A percentile compares a stretch with the other conserved stretches of the same genome.
phyloP scores from a whole-genome alignment of 2,888 invertebrate genomes.

The Mythimna pallens region DNA sequence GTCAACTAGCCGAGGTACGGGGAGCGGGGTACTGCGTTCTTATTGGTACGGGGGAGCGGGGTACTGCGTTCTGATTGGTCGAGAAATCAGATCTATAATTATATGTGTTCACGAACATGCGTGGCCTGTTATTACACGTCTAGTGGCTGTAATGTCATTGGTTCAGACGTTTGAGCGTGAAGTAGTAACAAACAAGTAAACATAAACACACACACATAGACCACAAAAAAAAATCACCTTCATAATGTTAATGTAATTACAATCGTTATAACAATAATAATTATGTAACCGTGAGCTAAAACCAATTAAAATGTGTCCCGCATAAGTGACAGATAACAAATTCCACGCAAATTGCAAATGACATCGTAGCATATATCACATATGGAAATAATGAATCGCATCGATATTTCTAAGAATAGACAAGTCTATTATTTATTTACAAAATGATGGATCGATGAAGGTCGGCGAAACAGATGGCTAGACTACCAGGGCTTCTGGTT shows the following conservation, averaged over 20 bases:
- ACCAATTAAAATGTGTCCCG: conserved; percentile 18
- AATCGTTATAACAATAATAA: neutral
- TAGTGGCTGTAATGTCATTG: no score
- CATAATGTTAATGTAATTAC: neutral
- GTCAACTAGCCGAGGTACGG: no score
- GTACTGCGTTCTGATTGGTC: no score
- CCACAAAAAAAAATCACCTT: no score
- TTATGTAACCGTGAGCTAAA: neutral
- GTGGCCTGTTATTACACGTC: no score
- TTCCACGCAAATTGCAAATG: neutral
- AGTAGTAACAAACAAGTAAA: no score
- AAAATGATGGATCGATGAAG: conserved; percentile 16
- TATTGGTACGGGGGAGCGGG: no score
- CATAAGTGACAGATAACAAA: neutral
- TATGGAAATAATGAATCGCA: neutral
- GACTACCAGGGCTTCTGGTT: neutral
- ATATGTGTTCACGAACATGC: no score
- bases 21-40: no score
- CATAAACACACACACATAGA: no score
- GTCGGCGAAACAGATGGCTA: conserved; percentile 7
- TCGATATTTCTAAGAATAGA: conserved; percentile 9
- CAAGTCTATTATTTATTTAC: conserved; percentile 33
- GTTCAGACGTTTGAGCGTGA: no score
- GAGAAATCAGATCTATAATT: no score
- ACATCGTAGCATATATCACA: neutral